These are phyloP conservation scores for Hemiprocne comata DNA, from an alignment of 2,113 vertebrate species.

Conservation along the genomic window DNA sequence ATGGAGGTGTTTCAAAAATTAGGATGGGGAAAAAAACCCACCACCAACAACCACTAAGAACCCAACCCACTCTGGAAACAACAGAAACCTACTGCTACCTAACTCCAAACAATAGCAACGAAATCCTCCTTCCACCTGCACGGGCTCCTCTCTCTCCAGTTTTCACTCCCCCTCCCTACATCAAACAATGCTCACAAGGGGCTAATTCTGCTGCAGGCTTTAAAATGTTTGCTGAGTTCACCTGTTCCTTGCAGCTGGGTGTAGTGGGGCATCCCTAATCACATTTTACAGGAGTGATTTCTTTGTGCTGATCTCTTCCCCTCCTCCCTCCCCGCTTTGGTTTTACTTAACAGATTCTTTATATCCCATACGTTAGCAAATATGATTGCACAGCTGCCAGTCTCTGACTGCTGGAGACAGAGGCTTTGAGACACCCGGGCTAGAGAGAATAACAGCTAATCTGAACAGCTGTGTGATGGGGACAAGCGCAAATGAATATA, in stretches of 20 bases:
- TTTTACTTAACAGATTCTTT: slow-evolving; percentile 57
- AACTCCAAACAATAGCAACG: neutral
- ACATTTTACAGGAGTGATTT: slow-evolving; percentile 14
- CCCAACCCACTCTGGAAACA: neutral
- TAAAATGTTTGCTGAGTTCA: slow-evolving; percentile 53
- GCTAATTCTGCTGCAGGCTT: slow-evolving; percentile 30
- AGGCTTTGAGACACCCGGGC: slow-evolving; percentile 6
- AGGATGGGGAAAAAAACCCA: neutral
- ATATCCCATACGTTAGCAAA: slow-evolving; percentile 12
- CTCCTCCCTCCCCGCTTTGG: neutral
- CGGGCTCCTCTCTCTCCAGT: fast-evolving
- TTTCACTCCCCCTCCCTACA: neutral
- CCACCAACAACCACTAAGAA: neutral
- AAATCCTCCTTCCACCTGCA: neutral
- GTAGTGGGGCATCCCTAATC: slow-evolving; percentile 35
- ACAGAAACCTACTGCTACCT: neutral
- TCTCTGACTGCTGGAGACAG: slow-evolving; percentile 40
- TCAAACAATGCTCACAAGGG: neutral
- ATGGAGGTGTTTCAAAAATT: slow-evolving; percentile 42
- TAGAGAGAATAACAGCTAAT: slow-evolving; percentile 47
- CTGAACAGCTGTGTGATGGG: slow-evolving; percentile 55
- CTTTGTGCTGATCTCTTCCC: neutral
- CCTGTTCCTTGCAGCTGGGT: slow-evolving; percentile 23
- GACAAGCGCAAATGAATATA: slow-evolving; percentile 43
- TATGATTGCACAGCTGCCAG: slow-evolving; percentile 62